phyloP scores from a whole-genome alignment of 2,113 vertebrate species.

The Sinocyclocheilus maitianheensis region DNA sequence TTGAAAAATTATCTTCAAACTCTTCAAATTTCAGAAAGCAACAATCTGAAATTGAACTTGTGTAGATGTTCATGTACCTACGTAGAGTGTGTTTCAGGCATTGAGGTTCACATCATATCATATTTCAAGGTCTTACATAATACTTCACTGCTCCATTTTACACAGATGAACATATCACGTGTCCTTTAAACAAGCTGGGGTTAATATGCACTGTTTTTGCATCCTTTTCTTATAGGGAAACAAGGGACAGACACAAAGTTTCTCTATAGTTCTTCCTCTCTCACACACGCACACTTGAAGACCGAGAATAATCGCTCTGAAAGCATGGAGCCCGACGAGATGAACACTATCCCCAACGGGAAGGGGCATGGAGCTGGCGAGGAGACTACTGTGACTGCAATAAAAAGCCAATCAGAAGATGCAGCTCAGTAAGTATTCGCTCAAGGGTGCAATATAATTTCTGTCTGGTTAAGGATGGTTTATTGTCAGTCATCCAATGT shows the following conservation, averaged over 20 bases:
- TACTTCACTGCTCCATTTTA: constrained; percentile 4
- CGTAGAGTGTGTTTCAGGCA: background rate
- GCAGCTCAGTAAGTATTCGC: constrained; percentile 71
- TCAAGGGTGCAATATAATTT: constrained; percentile 11
- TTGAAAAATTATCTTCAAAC: background rate
- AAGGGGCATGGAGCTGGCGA: constrained; percentile 74
- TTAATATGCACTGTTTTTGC: background rate
- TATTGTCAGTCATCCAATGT: constrained; percentile 7
- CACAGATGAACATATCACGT: background rate
- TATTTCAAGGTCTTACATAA: constrained; percentile 15
- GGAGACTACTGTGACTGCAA: constrained; percentile 63
- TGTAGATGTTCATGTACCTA: background rate
- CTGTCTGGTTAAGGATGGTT: constrained; percentile 13
- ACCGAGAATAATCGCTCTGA: constrained; percentile 59
- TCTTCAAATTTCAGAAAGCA: background rate
- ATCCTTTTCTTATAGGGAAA: background rate
- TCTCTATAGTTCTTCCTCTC: constrained; percentile 1
- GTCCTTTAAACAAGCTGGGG: background rate
- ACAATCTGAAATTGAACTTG: background rate
- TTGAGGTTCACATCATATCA: background rate
- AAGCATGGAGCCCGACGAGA: constrained; percentile 69
- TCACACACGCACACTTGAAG: constrained; percentile 4
- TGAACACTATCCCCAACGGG: constrained; percentile 75
- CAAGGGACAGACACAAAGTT: constrained; percentile 8
- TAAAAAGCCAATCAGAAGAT: constrained; percentile 64